These are phyloP conservation scores for Hyla sarda DNA, from an alignment of 2,113 vertebrate genomes.

Conservation along the genomic window DNA sequence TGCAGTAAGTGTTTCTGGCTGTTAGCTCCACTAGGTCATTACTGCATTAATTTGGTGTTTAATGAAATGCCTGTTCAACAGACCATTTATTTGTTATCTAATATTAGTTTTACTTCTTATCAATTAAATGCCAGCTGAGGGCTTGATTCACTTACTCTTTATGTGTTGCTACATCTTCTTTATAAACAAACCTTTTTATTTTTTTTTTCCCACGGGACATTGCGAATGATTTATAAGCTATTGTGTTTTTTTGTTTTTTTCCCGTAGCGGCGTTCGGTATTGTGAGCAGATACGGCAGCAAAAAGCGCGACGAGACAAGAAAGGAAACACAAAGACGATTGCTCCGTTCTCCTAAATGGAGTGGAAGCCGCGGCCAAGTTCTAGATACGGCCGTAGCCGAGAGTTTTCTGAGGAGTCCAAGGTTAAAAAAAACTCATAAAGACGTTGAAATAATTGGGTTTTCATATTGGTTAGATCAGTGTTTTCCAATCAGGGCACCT, in stretches of 20 bases:
- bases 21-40: constrained; percentile 88
- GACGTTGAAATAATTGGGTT: neutral
- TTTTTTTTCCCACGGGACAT: constrained; percentile 48
- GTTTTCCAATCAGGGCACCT: no score
- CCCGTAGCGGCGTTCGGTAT: constrained; percentile 22
- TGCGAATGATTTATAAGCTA: constrained; percentile 47
- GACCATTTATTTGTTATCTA: constrained; percentile 88
- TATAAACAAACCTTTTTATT: constrained; percentile 74
- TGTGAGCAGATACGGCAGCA: constrained; percentile 18
- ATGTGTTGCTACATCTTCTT: constrained; percentile 75
- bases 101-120: constrained; percentile 88
- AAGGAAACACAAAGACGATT: constrained; percentile 14
- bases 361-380: neutral
- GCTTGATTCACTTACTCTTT: constrained; percentile 81
- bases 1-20: constrained; percentile 80
- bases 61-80: constrained; percentile 88
- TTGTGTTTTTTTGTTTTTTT: no score
- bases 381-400: neutral
- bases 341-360: neutral
- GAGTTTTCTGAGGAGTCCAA: neutral
- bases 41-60: constrained; percentile 87
- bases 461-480: neutral
- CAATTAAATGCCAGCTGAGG: constrained; percentile 85
- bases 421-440: constrained; percentile 3
- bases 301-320: neutral